phyloP scores from a whole-genome alignment of 2,888 invertebrate species.

The Phragmatobia fuliginosa region DNA sequence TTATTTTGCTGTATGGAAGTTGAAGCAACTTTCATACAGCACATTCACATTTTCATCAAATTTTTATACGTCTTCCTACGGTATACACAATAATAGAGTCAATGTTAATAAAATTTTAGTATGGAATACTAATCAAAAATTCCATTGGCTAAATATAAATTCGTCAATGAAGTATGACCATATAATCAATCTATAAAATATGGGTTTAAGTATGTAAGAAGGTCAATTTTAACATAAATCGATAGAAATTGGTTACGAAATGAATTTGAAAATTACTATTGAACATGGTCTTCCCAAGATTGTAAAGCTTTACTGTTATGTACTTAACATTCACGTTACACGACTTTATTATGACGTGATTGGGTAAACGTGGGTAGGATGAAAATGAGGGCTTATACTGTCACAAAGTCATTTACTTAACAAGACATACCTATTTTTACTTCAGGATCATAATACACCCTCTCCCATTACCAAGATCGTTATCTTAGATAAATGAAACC shows the following conservation, averaged over 20 bases:
- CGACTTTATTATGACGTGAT: slow-evolving; percentile 61
- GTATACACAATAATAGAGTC: background rate
- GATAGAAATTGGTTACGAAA: slow-evolving; percentile 22
- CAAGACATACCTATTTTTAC: background rate
- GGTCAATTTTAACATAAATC: slow-evolving; percentile 45
- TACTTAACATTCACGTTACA: slow-evolving; percentile 57
- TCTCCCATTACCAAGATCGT: background rate
- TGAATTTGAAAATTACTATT: slow-evolving; percentile 33
- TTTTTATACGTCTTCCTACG: background rate
- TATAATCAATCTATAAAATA: slow-evolving; percentile 32
- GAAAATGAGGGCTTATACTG: slow-evolving; percentile 45
- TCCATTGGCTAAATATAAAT: slow-evolving; percentile 28
- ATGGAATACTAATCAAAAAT: slow-evolving; percentile 9
- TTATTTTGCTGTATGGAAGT: too few relatives aligned
- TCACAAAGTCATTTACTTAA: slow-evolving; percentile 13
- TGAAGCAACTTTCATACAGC: background rate
- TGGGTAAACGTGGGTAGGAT: slow-evolving; percentile 56
- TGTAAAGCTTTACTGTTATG: slow-evolving; percentile 46
- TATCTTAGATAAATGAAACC: background rate
- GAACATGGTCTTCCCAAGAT: slow-evolving; percentile 25
- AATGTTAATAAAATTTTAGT: background rate
- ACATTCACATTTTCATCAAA: background rate
- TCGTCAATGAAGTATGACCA: slow-evolving; percentile 42
- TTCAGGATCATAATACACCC: background rate
- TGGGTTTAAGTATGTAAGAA: slow-evolving; percentile 34